phyloP scores from a whole-genome alignment of 1,140 invertebrate genomes.

The Aphelinus atriplicis region DNA sequence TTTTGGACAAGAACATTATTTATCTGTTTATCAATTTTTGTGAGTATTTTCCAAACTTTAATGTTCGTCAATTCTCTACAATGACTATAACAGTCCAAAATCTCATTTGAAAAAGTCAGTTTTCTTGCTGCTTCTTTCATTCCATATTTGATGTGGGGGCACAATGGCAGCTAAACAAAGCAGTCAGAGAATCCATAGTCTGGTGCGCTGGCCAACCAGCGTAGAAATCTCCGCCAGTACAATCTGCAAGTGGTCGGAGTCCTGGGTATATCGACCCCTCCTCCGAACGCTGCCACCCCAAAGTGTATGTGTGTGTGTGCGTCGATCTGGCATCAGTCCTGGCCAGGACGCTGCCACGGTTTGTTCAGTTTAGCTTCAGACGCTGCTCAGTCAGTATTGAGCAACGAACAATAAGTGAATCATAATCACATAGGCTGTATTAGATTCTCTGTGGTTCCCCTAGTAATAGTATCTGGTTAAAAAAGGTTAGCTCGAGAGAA shows the following conservation, averaged over 20 bases:
- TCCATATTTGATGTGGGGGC: too few relatives aligned
- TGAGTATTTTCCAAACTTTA: too few relatives aligned
- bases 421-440: constrained; percentile 24
- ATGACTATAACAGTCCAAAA: too few relatives aligned
- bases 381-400: constrained; percentile 23
- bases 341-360: constrained; percentile 57
- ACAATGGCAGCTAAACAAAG: too few relatives aligned
- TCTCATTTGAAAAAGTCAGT: too few relatives aligned
- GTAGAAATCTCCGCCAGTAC: constrained; percentile 33
- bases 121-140: too few relatives aligned
- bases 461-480: constrained; percentile 25
- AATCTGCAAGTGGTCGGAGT: constrained; percentile 34
- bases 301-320: constrained; percentile 29
- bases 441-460: constrained; percentile 14
- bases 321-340: constrained; percentile 58
- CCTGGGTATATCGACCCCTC: constrained; percentile 46
- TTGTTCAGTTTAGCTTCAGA: constrained; percentile 49
- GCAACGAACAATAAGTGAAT: constrained; percentile 22
- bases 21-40: too few relatives aligned
- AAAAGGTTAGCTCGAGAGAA: constrained; percentile 24
- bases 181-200: not conserved
- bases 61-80: too few relatives aligned
- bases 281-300: constrained; percentile 44
- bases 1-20: too few relatives aligned
- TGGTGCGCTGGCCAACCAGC: constrained; percentile 13